Base-by-base conservation (phyloP, 2,797 vertebrate species). In the Xyrichtys novacula region DNA sequence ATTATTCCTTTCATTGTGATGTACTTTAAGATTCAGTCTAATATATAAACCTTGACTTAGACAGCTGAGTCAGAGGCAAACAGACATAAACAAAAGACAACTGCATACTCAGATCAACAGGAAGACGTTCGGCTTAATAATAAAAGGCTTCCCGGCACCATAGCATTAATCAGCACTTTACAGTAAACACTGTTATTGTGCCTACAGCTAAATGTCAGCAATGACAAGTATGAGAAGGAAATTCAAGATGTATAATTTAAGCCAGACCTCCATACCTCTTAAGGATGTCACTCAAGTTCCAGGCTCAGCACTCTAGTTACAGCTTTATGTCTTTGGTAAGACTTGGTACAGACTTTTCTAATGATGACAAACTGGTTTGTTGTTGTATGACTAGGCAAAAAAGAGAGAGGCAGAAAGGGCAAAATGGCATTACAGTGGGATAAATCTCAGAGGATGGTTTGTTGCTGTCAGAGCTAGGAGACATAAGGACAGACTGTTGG, bases 191-290 rank as follows among this genome's bases (percentile, higher is more conserved):
- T 58, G 61, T 55, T 57, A 31, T 40, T 61, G 16, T 42, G 46
- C 28, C 52, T 5, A 25, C 46, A 17, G 38, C 65, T 57, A 53
- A 59, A 74, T 80, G 59, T 53, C 77, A 80, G 4, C 20, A 2
- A 6, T 26, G 42, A 61, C 28, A 28, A 14, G 22, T 20, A 43
- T n/a, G 19, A 42, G 49, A 49, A 36, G 48, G 25, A 75, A 71
- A 62, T 49, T n/a, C 38, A 65, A 62, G 29, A 60, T 36, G 31
- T 62, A 8, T 72, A 58, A 72, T 72, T 53, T 58, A 72, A 46
- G 22, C 22, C 40, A 53, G n/a, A 56, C 43, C 15, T 47, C 14
- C 10, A 46, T 42, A 49, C n/a, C 43, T 55, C 22, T 34, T 29
- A 38, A 31, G 47, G 29, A 14, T n/a, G 2, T 20, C 43, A 20